phyloP scores from a whole-genome alignment of 2,888 invertebrate species.

The Papilio gigon region DNA sequence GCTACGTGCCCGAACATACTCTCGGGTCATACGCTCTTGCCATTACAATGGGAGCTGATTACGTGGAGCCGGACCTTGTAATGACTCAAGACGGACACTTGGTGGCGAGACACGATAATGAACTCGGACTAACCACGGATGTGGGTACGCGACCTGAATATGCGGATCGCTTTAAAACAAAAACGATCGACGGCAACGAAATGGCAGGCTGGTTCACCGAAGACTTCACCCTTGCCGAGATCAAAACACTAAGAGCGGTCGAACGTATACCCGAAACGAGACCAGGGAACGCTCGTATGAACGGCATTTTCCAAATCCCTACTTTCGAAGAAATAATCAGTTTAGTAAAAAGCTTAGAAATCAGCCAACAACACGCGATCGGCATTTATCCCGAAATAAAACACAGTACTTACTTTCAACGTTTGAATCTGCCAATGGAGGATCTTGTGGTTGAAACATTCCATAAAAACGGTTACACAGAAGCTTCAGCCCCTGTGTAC shows the following conservation, averaged over 20 bases:
- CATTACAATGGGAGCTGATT: conserved; percentile 73
- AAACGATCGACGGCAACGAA: conserved; percentile 60
- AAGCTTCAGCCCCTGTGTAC: conserved; percentile 60
- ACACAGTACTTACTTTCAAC: conserved; percentile 66
- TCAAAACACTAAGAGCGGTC: conserved; percentile 66
- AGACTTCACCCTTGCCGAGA: conserved; percentile 72
- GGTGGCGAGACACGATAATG: conserved; percentile 73
- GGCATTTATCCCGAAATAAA: conserved; percentile 76
- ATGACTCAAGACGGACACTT: conserved; percentile 70
- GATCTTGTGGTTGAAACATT: conserved; percentile 61
- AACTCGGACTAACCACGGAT: conserved; percentile 66
- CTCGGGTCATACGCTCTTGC: conserved; percentile 73
- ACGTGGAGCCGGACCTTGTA: conserved; percentile 74
- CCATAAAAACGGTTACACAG: conserved; percentile 64
- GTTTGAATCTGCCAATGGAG: conserved; percentile 66
- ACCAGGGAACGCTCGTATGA: conserved; percentile 70
- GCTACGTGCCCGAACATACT: conserved; percentile 76
- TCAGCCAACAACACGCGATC: conserved; percentile 63
- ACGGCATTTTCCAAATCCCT: conserved; percentile 63
- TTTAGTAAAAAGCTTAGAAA: conserved; percentile 65
- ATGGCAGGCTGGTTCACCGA: conserved; percentile 73
- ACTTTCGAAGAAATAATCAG: conserved; percentile 74
- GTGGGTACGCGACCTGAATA: conserved; percentile 64
- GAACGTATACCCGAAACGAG: conserved; percentile 67
- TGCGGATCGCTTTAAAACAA: conserved; percentile 58